Evolutionary conservation across 2,113 vertebrate species (phyloP).

Genomic region (Sterrhoptilus dennistouni): DNA sequence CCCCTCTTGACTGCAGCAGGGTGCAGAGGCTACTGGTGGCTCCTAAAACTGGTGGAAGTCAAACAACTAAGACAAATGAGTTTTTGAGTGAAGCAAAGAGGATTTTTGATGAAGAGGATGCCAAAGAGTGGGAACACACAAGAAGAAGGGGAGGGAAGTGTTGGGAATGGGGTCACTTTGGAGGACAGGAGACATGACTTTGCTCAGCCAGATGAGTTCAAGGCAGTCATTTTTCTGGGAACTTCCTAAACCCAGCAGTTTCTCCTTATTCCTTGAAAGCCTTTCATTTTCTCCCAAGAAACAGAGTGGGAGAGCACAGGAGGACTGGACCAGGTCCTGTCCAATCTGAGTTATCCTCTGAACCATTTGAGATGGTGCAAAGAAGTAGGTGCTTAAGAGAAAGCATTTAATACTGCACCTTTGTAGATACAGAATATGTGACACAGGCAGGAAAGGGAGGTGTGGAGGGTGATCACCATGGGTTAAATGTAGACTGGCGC

Average conservation of each 20-base stretch:
- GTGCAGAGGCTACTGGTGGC: neutral
- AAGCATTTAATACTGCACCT: neutral
- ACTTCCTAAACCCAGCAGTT: neutral
- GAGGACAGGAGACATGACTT: neutral
- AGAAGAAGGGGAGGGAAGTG: neutral
- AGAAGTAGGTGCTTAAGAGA: neutral
- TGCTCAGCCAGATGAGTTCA: neutral
- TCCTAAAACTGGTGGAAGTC: neutral
- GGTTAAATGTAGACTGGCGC: neutral
- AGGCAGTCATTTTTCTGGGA: neutral
- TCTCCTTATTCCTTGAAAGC: neutral
- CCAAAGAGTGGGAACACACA: neutral
- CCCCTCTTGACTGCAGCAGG: neutral
- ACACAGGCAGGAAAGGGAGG: neutral
- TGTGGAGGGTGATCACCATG: neutral
- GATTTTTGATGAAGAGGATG: neutral
- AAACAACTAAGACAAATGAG: neutral
- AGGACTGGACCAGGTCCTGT: neutral
- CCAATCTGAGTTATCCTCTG: neutral
- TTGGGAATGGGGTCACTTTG: neutral
- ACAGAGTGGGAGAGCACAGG: neutral
- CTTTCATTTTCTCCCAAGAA: neutral
- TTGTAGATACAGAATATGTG: neutral
- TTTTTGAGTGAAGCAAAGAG: neutral
- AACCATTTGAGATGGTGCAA: neutral